Conservation (phyloP, 2,888 invertebrate species). For the Campaea margaritaria region DNA sequence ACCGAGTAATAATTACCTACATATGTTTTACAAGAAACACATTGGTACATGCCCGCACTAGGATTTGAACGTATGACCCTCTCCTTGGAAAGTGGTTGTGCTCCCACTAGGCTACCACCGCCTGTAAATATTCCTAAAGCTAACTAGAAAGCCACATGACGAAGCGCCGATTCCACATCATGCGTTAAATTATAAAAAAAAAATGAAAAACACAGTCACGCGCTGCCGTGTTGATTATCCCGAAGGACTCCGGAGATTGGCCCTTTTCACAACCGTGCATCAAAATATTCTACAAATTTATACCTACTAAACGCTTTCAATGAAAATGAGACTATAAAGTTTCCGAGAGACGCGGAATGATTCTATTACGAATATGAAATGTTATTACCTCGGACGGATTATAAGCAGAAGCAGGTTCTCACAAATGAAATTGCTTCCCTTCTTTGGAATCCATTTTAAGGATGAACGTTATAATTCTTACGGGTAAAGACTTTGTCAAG, state of each 20-base stretch:
- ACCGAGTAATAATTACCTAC: too few species aligned
- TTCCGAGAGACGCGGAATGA: constrained; percentile 83
- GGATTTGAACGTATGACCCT: too few species aligned
- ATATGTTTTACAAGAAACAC: too few species aligned
- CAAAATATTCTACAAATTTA: constrained; percentile 82
- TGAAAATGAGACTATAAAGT: constrained; percentile 85
- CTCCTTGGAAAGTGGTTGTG: too few species aligned
- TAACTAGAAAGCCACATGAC: too few species aligned
- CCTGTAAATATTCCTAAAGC: too few species aligned
- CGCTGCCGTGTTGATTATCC: constrained; percentile 64
- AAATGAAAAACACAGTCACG: constrained; percentile 57
- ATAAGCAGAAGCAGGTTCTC: constrained; percentile 84
- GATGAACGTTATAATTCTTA: constrained; percentile 83
- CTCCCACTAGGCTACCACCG: too few species aligned
- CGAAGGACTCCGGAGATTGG: constrained; percentile 73
- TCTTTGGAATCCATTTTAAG: constrained; percentile 84
- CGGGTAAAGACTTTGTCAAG: constrained; percentile 80
- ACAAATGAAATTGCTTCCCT: constrained; percentile 85
- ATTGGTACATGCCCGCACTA: too few species aligned
- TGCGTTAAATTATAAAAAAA: constrained; percentile 38
- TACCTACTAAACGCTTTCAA: constrained; percentile 83
- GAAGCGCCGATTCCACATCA: neutral
- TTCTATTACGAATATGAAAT: constrained; percentile 86
- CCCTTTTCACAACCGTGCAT: constrained; percentile 69
- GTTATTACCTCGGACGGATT: constrained; percentile 85